Base-by-base conservation (phyloP, 2,797 vertebrate species). In the Alcedo atthis region DNA sequence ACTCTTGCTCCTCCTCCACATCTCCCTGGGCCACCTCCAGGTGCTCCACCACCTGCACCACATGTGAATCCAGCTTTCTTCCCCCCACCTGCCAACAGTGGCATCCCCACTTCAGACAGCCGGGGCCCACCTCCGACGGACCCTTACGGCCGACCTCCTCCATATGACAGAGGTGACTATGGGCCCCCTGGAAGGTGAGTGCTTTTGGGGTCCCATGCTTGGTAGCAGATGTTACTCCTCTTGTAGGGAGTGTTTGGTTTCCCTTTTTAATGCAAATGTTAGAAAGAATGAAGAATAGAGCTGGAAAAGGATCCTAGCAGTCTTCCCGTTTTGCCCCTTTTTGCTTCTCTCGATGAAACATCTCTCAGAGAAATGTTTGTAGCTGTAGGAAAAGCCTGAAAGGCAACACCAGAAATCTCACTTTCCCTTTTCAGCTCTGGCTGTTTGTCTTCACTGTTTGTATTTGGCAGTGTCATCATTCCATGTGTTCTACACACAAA, bases 51-150 rank as follows among this genome's bases (percentile, higher is more conserved):
- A 54, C 99, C 99, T 10, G 99, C 99, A 78, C 99, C 99, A 43
- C 99, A 99, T 75, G 99, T 99, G 96, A 99, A 99, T 97, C 99
- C 99, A 19, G 99, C 99, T 89, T 99, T 99, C 97, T 99, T 99
- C 93, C 99, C 99, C 85, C 99, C 99, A 53, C 99, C 99, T 77
- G 99, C 99, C 89, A 99, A 98, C 97, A 99, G 98, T 95, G 99
- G 96, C 94, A 99, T 99, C 98, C 98, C 99, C 88, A 98, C 98
- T 74, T 98, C 99, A 57, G 99, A 99, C 96, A 98, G 98, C 85
- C 97, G 98, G 88, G 98, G 98, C 89, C 99, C 99, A 17, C 99
- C 99, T 81, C 98, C 99, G 3, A 98, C 98, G 62, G 99, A 99
- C 95, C 99, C 98, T 0, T 99, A 99, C 85, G 99, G 99, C 62